Percentiles rank a stretch among this genome's conserved stretches.
Evolutionary conservation across 2,113 vertebrate species (phyloP).

Genomic region (Tor tambroides): DNA sequence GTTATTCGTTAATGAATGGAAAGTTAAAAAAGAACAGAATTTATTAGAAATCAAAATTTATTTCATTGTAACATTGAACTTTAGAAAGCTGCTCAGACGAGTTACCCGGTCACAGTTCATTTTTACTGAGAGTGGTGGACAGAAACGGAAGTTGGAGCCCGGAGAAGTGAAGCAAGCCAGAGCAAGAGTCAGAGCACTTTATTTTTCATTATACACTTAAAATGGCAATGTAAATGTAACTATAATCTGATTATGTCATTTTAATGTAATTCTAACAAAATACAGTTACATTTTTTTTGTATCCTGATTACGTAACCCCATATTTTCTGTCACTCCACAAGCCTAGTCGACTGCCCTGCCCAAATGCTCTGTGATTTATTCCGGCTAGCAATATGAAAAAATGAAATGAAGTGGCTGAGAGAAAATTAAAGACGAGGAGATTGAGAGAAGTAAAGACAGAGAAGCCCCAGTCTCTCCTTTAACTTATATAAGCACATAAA

Average conservation of each 20-base stretch:
- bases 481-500: conserved; percentile 53
- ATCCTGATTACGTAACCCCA: not conserved
- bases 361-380: conserved; percentile 8
- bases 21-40: too few relatives aligned
- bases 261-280: conserved; percentile 4
- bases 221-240: not conserved
- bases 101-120: too few relatives aligned
- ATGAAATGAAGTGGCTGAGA: not conserved
- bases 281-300: not conserved
- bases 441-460: not conserved
- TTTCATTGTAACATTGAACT: too few relatives aligned
- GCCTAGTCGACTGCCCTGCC: not conserved
- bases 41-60: too few relatives aligned
- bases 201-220: not conserved
- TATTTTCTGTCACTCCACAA: not conserved
- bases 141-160: not conserved
- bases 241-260: not conserved
- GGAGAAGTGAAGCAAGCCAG: not conserved
- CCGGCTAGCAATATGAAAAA: conserved; percentile 2
- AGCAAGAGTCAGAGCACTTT: not conserved
- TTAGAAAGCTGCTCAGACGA: too few relatives aligned
- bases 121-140: not conserved
- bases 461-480: conserved; percentile 21
- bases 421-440: conserved; percentile 22
- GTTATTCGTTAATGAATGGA: not conserved